These are phyloP conservation scores for Lottia scabra DNA, from an alignment of 2,888 invertebrate species.

Conservation along the genomic window DNA sequence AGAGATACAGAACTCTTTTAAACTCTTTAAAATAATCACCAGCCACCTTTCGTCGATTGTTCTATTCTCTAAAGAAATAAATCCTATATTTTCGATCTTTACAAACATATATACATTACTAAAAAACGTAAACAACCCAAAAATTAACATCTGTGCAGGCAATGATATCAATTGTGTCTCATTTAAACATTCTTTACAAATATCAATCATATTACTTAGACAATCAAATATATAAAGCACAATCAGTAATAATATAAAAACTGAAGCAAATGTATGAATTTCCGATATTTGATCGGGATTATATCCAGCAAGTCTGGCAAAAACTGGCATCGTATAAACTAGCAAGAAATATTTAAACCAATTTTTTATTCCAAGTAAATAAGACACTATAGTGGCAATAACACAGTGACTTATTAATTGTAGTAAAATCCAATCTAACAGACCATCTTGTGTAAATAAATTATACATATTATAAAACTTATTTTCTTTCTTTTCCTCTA, in stretches of 20 bases:
- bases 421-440: slow-evolving; percentile 60
- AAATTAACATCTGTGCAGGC: slow-evolving; percentile 71
- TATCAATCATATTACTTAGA: slow-evolving; percentile 65
- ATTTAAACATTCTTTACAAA: slow-evolving; percentile 54
- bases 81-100: slow-evolving; percentile 51
- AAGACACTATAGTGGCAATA: slow-evolving; percentile 64
- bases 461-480: slow-evolving; percentile 33
- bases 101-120: slow-evolving; percentile 67
- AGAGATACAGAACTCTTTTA: slow-evolving; percentile 70
- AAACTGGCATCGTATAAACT: slow-evolving; percentile 71
- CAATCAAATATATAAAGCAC: slow-evolving; percentile 69
- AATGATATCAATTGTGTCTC: slow-evolving; percentile 64
- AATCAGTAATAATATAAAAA: slow-evolving; percentile 68
- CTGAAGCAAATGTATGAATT: slow-evolving; percentile 70
- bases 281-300: slow-evolving; percentile 65
- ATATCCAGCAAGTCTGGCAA: slow-evolving; percentile 69
- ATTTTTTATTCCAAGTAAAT: slow-evolving; percentile 67
- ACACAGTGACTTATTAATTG: slow-evolving; percentile 65
- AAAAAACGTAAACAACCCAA: slow-evolving; percentile 71
- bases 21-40: slow-evolving; percentile 65
- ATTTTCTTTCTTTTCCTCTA: slow-evolving; percentile 48
- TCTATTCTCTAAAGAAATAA: slow-evolving; percentile 54
- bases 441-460: slow-evolving; percentile 49
- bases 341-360: slow-evolving; percentile 66
- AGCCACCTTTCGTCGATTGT: slow-evolving; percentile 68